Conservation (phyloP, 1,140 invertebrate species). For the Coptotermes formosanus region DNA sequence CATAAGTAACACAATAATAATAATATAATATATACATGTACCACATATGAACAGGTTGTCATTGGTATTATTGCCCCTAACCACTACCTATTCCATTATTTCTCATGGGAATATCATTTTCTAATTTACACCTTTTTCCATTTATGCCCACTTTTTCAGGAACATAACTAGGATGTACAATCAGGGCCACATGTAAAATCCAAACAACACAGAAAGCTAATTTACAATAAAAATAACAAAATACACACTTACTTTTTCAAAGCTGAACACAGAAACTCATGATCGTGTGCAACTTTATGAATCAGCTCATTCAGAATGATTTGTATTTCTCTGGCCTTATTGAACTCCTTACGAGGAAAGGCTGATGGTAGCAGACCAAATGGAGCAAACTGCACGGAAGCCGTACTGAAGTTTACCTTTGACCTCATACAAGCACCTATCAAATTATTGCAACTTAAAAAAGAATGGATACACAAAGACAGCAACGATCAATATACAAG, state of each 20-base stretch:
- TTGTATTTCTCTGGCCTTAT: conserved; percentile 73
- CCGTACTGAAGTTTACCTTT: conserved; percentile 63
- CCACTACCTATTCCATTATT: no score
- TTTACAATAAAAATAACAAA: neutral
- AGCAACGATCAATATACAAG: neutral
- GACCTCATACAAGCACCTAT: conserved; percentile 72
- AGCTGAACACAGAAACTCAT: conserved; percentile 72
- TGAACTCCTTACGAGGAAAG: conserved; percentile 75
- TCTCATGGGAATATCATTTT: no score
- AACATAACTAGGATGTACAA: neutral
- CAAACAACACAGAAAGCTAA: neutral
- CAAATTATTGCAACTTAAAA: neutral
- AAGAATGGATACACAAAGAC: no score
- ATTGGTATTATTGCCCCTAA: no score
- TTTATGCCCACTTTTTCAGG: neutral
- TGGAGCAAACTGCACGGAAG: conserved; percentile 74
- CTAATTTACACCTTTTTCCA: neutral
- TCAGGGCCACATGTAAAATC: neutral
- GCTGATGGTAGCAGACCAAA: conserved; percentile 82
- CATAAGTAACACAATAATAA: no score
- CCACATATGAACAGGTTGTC: no score
- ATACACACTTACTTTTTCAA: conserved; percentile 57
- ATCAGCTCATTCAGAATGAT: conserved; percentile 78
- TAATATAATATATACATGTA: no score
- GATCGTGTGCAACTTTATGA: conserved; percentile 84